Base-by-base conservation (phyloP, 2,113 vertebrate species). In the Narcine bancroftii region DNA sequence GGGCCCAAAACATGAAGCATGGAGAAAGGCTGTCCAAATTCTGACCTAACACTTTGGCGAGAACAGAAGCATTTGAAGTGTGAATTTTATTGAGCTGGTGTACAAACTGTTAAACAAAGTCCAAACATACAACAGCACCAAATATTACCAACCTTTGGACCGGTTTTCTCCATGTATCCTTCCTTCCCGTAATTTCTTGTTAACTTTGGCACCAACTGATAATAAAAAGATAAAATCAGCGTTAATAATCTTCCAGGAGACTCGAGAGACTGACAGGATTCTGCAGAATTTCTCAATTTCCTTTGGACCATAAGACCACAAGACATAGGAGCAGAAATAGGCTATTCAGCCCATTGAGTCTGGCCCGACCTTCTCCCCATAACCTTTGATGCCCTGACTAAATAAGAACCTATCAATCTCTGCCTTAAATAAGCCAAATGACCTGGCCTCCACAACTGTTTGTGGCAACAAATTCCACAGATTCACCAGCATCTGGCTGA, bases 161-260 rank as follows among this genome's bases (percentile, higher is more conserved):
- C 98, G 0, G 98, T 99, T 93, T 98, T 98, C 94, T 98, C 97
- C 97, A 98, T 98, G 92, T 96, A 98, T 1, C 97, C 97, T 92
- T 98, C 98, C 94, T 97, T 99, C 94, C 98, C 96, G 94, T 98
- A 99, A 95, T 97, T 99, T 92, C 98, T 95, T 65, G 98, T 98
- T 92, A 99, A 97, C 96, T 98, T 99, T 73, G 98, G 97, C 93
- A 98, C 97, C 96, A 99, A 95, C 98, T 97, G 39, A 5, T 39
- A 92, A 36, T 92, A 17, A 87, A 83, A 71, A 47, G 63, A 11
- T 71, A 92, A 36, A 92, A 39, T 56, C 42, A 2, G 6, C 24
- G 5, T 91, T 91, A 91, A 66, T 29, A 87, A 60, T 63, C 47
- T 83, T 11, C 47, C 79, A 83, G 29, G n/a, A n/a, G 56, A 60